phyloP scores from a whole-genome alignment of 2,113 vertebrate species.

The Anhinga anhinga region DNA sequence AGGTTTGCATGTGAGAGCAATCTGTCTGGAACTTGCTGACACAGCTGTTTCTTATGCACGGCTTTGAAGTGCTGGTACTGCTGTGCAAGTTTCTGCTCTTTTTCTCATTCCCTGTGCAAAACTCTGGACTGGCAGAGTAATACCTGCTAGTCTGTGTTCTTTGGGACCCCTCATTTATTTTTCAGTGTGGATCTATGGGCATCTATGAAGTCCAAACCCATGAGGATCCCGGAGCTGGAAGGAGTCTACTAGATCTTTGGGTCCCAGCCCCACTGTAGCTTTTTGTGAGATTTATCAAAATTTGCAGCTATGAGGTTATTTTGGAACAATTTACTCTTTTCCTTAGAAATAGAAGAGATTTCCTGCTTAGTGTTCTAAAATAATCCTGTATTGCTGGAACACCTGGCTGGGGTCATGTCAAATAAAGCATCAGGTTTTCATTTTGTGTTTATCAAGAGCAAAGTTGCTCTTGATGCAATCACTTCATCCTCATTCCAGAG shows the following conservation, averaged over 20 bases:
- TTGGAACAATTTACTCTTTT: background rate
- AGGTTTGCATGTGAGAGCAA: slow-evolving; percentile 42
- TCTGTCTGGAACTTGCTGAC: slow-evolving; percentile 24
- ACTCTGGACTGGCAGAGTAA: background rate
- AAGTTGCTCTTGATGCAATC: background rate
- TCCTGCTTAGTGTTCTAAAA: background rate
- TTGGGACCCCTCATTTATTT: background rate
- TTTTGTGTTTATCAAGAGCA: background rate
- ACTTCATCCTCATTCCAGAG: background rate
- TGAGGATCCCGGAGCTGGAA: background rate
- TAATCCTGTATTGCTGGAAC: background rate
- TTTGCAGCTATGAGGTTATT: background rate
- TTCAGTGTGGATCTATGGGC: background rate
- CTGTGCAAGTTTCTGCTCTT: background rate
- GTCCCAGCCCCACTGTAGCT: background rate
- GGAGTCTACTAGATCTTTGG: fast-evolving
- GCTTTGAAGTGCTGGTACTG: slow-evolving; percentile 28
- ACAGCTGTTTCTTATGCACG: background rate
- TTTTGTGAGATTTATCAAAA: background rate
- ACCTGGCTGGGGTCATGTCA: background rate
- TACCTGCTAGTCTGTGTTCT: background rate
- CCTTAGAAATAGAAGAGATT: background rate
- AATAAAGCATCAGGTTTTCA: background rate
- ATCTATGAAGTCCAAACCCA: fast-evolving
- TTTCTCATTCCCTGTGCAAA: background rate